phyloP scores from a whole-genome alignment of 2,797 vertebrate species.

The Tokudaia tokunoshimensis region DNA sequence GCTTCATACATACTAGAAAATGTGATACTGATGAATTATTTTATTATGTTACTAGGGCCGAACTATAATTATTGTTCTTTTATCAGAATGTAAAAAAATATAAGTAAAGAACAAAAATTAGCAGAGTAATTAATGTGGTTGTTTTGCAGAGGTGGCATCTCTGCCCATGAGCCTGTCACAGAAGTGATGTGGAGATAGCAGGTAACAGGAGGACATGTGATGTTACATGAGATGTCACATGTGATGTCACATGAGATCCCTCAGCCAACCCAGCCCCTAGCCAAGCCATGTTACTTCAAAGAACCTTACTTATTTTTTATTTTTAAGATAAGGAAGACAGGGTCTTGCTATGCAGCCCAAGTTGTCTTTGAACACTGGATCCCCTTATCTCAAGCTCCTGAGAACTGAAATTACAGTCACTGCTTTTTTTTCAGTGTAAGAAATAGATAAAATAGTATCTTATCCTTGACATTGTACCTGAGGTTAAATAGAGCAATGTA shows the following conservation, averaged over 20 bases:
- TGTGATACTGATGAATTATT: neutral
- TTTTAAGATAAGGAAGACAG: neutral
- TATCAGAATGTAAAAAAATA: neutral
- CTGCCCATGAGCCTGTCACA: neutral
- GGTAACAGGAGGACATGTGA: neutral
- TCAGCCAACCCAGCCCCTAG: neutral
- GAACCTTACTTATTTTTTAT: neutral
- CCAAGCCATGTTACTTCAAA: neutral
- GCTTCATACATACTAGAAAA: neutral
- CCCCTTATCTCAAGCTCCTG: neutral
- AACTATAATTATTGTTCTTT: neutral
- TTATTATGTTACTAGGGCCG: neutral
- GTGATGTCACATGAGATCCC: neutral
- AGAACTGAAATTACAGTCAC: neutral
- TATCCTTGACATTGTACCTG: neutral
- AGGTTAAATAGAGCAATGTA: neutral
- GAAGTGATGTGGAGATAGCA: neutral
- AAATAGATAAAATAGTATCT: neutral
- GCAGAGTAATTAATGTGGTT: neutral
- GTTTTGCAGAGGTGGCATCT: neutral
- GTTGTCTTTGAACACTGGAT: neutral
- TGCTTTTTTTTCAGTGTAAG: neutral
- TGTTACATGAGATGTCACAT: neutral
- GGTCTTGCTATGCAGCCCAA: neutral
- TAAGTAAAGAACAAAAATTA: slow-evolving; percentile 3